phyloP scores from a whole-genome alignment of 2,888 invertebrate genomes.

The Oscheius myriophilus region DNA sequence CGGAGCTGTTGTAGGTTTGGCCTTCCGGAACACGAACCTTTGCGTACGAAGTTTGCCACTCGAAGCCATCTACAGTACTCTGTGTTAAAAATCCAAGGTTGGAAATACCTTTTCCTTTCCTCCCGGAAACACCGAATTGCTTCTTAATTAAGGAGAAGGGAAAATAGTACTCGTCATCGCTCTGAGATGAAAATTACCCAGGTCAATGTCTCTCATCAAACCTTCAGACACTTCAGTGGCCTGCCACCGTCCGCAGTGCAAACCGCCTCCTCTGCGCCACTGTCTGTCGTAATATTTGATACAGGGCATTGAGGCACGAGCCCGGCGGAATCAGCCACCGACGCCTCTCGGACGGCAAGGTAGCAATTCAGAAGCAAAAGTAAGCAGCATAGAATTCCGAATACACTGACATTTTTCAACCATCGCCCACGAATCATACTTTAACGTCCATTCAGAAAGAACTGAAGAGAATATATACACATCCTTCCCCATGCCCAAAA shows the following conservation, averaged over 20 bases:
- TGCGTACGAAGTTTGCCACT: conserved; percentile 62
- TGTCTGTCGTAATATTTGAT: no score
- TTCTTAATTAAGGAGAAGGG: conserved; percentile 60
- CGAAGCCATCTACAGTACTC: conserved; percentile 42
- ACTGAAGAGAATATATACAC: no score
- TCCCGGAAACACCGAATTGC: conserved; percentile 61
- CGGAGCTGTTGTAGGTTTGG: conserved; percentile 82
- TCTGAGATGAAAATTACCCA: neutral
- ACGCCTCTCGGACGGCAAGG: no score
- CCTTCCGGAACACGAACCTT: conserved; percentile 56
- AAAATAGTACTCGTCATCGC: conserved; percentile 57
- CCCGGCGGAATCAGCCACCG: no score
- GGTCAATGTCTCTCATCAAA: conserved; percentile 26
- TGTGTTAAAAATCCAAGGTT: neutral
- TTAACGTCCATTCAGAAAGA: no score
- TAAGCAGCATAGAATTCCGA: no score
- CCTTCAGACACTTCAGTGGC: conserved; percentile 49
- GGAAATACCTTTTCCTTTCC: conserved; percentile 40
- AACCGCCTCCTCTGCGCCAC: neutral
- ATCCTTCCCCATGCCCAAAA: no score
- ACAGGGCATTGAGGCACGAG: no score
- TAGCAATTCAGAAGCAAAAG: no score
- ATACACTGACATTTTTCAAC: no score
- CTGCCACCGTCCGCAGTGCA: conserved; percentile 29
- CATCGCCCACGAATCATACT: no score